These are phyloP conservation scores for Ornithorhynchus anatinus DNA, from an alignment of 2,113 vertebrate species.

Conservation along the genomic window DNA sequence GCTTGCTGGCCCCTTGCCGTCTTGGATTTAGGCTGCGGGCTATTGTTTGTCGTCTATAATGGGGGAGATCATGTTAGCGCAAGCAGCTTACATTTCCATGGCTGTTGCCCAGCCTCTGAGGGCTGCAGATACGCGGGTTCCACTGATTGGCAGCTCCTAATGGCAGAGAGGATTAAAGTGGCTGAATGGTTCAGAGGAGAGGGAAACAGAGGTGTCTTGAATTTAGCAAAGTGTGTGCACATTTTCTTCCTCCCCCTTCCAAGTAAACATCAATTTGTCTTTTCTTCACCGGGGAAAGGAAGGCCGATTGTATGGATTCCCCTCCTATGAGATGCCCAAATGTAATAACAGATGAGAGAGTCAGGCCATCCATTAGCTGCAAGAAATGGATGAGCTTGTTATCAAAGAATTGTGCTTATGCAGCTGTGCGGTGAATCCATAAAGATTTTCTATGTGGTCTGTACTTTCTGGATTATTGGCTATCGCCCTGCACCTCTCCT, in stretches of 20 bases:
- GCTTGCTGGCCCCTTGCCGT: background rate
- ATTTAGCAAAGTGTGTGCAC: background rate
- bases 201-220: background rate
- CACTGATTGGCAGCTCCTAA: background rate
- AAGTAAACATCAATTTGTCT: background rate
- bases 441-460: background rate
- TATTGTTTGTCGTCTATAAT: background rate
- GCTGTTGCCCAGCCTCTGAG: background rate
- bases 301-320: background rate
- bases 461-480: constrained; percentile 49
- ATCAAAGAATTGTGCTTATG: background rate
- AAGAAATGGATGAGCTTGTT: accelerated
- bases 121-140: background rate
- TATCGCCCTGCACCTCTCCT: background rate
- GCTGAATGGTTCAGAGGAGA: background rate
- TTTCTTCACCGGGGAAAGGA: background rate
- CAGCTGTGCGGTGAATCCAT: constrained; percentile 12
- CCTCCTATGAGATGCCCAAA: background rate
- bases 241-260: background rate
- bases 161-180: background rate
- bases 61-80: background rate
- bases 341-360: accelerated
- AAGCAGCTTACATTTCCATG: background rate
- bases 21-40: background rate
- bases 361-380: accelerated